Evolutionary conservation across 1,140 invertebrate genomes (phyloP), one percentile per base, ranked within the genome.

Genomic region (Homarus americanus): DNA sequence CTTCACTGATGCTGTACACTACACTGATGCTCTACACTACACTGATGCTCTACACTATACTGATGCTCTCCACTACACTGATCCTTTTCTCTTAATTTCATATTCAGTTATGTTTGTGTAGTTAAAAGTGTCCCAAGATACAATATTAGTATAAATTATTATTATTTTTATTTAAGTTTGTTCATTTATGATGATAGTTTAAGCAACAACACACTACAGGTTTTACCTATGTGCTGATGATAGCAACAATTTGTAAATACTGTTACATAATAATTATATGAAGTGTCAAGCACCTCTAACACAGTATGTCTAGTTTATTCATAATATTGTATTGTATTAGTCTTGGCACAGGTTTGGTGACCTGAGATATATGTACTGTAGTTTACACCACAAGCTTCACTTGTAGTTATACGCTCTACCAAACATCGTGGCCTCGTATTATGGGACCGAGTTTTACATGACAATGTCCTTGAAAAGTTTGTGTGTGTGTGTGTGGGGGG

Each of bases 131-230:
- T 72, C 24, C 10, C 44, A 66, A 87, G 49, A 82, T 44, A 58
- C 53, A 58, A 17, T 49, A 53, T 69, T 87, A 41, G 73, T 79
- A 53, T 87, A 87, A 78, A 87, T 87, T 87, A 79, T 87, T 87
- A 73, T 72, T 84, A 53, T 75, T 82, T 38, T 66, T 79, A 44
- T 87, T 80, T 87, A 87, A 87, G 49, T 49, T 34, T 41, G 24
- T 40, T 87, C 63, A 87, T 87, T 79, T 79, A 78, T 28, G 32
- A 28, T 87, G 40, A 87, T 66, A 75, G 41, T 76, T 5, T 69
- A 69, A 69, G 12, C 63, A 66, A 34, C 44, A n/a, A 28, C 53
- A 83, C 28, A 36, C 82, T 40, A 17, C 82, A 75, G 69, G 83
- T 76, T n/a, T 75, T 75, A 58, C 75, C 75, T 63, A 40, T 53